Percentiles rank a stretch among this genome's conserved stretches.
phyloP scores from a whole-genome alignment of 2,888 invertebrate genomes.

The Julus scanicus region DNA sequence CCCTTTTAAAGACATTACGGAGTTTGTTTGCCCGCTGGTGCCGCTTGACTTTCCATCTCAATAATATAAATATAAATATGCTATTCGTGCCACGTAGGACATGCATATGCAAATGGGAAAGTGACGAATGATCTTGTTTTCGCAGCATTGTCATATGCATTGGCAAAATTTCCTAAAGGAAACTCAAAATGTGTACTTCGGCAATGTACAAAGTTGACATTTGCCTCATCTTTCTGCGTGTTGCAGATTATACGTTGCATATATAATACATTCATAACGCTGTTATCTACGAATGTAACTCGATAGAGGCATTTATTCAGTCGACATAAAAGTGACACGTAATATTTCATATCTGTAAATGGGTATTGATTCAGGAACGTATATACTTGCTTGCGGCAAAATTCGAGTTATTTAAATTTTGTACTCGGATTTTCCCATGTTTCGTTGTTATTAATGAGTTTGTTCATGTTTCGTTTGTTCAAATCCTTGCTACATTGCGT shows the following conservation, averaged over 20 bases:
- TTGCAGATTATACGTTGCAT: conserved; percentile 45
- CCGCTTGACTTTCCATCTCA: conserved; percentile 32
- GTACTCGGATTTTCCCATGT: neutral
- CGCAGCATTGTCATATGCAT: conserved; percentile 15
- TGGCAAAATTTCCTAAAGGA: conserved; percentile 40
- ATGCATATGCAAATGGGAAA: conserved; percentile 37
- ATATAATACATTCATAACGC: conserved; percentile 38
- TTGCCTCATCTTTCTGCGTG: conserved; percentile 32
- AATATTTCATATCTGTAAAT: conserved; percentile 28
- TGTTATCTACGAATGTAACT: conserved; percentile 43
- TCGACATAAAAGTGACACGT: conserved; percentile 47
- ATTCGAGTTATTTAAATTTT: neutral
- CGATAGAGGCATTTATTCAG: conserved; percentile 45
- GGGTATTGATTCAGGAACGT: neutral
- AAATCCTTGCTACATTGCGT: neutral
- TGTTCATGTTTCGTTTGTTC: neutral
- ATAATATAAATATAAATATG: conserved; percentile 32
- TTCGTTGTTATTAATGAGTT: neutral
- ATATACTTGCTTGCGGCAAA: neutral
- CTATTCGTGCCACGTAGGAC: conserved; percentile 48
- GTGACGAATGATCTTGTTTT: conserved; percentile 50
- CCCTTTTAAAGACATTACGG: neutral
- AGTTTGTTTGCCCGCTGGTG: conserved; percentile 42
- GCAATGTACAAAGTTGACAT: conserved; percentile 34
- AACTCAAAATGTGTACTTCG: neutral